Base-by-base conservation (phyloP, 1,140 invertebrate genomes). In the Tribolium castaneum region DNA sequence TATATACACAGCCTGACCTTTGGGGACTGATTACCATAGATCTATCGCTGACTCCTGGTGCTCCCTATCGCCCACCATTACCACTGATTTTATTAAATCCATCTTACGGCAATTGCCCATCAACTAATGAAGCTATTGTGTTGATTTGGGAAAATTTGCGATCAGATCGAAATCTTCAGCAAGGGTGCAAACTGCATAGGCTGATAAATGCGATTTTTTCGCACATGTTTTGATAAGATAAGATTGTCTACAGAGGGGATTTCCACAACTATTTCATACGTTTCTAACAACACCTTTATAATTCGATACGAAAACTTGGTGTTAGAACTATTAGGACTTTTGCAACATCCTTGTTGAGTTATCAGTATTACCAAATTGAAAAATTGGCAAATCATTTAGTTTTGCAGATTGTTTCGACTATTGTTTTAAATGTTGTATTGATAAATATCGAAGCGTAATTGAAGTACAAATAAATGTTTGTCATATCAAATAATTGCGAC, bases 21-120 rank as follows among this genome's bases (percentile, higher is more conserved):
- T 13, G 3, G 54, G 14, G 35, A 72, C 70, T 72, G 70, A 72
- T 72, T 72, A 72, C 50, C 70, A 72, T 72, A 72, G 70, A 72
- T 72, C 70, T 14, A 72, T 72, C 70, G 19, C 10, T 34, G 45
- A 72, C 50, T 66, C 30, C 59, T 13, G 59, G 59, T 66, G 59
- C 59, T 66, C 59, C 19, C 39, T 14, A 30, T 52, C 54, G n/a
- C 30, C 59, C 59, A 66, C 30, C 59, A 30, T 66, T n/a, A 16
- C 25, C 2, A 13, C 9, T 2, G 13, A 59, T 19, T 19, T 22
- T 22, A 59, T 10, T 1, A 59, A 59, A 59, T 59, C 10, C n/a
- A 59, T 59, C 54, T 19, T 22, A 6, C 5, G 19, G 59, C 13
- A 35, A 66, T 66, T 66, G 12, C 34, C 13, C 34, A 66, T 35